Evolutionary conservation across 2,113 vertebrate genomes (phyloP).

Genomic region (Meles meles): DNA sequence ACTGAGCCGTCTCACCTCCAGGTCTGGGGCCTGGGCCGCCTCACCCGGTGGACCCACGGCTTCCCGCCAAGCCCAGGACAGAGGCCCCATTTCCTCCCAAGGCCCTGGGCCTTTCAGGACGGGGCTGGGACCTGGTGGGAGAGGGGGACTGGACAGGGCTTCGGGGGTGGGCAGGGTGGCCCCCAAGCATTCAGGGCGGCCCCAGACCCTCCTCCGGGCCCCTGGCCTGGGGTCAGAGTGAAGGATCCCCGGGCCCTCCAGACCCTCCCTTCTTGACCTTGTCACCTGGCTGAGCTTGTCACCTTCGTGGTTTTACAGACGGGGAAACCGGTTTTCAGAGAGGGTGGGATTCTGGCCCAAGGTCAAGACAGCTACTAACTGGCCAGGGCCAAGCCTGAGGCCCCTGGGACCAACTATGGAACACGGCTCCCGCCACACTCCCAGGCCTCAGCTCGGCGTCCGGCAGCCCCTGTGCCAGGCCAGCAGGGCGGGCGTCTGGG

Average conservation of each 20-base stretch:
- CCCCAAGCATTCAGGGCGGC: background rate
- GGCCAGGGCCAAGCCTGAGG: accelerated
- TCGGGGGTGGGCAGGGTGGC: background rate
- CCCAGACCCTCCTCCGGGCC: background rate
- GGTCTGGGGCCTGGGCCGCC: background rate
- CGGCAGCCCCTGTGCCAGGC: background rate
- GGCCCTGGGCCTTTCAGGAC: background rate
- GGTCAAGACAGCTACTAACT: background rate
- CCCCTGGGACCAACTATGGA: accelerated
- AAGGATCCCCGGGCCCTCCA: background rate
- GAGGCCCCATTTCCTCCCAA: background rate
- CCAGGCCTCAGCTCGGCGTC: background rate
- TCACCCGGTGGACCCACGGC: background rate
- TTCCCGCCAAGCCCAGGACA: background rate
- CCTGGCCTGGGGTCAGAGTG: background rate
- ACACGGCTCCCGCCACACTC: background rate
- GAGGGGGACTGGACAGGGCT: background rate
- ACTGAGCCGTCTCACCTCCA: background rate
- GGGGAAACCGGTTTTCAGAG: background rate
- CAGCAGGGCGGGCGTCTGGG: background rate
- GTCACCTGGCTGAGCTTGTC: background rate
- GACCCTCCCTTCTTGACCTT: background rate
- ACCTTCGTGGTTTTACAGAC: background rate
- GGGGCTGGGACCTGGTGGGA: background rate
- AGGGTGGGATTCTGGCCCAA: background rate